Evolutionary conservation across 2,113 vertebrate genomes (phyloP).

Genomic region (Gulo gulo): DNA sequence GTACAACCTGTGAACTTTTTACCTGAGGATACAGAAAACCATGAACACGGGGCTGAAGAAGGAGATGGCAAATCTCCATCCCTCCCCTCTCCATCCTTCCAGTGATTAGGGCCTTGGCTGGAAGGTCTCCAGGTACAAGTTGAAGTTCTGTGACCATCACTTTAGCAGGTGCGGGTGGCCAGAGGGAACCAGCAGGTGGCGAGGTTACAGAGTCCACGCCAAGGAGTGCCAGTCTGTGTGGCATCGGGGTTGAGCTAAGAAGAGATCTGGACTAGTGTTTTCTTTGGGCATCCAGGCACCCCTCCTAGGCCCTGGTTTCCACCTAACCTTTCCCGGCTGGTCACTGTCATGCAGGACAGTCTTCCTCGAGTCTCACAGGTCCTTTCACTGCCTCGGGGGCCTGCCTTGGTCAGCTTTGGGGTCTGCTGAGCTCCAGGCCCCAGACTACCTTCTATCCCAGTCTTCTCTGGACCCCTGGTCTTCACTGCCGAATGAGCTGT

Average conservation of each 20-base stretch:
- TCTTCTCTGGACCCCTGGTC: neutral
- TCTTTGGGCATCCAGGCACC: neutral
- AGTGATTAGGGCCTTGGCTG: neutral
- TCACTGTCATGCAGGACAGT: neutral
- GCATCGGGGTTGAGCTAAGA: neutral
- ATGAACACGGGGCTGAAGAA: neutral
- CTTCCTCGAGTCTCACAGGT: neutral
- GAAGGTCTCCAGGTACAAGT: neutral
- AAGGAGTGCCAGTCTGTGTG: neutral
- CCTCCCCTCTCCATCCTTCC: neutral
- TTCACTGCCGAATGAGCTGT: neutral
- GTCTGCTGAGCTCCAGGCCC: neutral
- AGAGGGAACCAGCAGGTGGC: neutral
- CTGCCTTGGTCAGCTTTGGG: neutral
- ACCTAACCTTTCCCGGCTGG: neutral
- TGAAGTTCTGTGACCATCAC: neutral
- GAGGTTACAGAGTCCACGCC: neutral
- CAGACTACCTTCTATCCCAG: neutral
- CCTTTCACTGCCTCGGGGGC: neutral
- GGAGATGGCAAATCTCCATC: neutral
- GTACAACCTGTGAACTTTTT: slow-evolving; percentile 16
- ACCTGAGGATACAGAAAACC: neutral
- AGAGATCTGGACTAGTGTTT: neutral
- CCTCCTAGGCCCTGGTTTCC: neutral
- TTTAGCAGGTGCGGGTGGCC: neutral